Percentiles rank a stretch among this genome's conserved stretches.
Evolutionary conservation across 2,888 invertebrate species (phyloP).

Genomic region (Spialia ferax): DNA sequence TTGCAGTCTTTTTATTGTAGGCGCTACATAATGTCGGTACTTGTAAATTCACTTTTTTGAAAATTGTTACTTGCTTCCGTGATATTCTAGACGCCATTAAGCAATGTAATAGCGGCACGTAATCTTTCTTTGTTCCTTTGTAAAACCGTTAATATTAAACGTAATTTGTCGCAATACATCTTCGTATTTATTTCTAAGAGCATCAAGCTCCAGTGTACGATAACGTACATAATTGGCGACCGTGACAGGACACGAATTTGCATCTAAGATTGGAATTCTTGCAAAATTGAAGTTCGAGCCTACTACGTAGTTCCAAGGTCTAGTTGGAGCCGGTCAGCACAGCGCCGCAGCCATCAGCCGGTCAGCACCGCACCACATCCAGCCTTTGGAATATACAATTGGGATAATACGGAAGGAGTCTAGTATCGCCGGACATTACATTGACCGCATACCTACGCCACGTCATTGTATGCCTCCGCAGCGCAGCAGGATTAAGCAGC

Average conservation of each 20-base stretch:
- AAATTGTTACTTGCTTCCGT: too few species aligned
- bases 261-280: not conserved
- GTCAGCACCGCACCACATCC: not conserved
- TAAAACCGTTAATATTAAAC: too few species aligned
- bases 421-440: not conserved
- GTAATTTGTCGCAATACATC: too few species aligned
- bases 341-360: constrained; percentile 9
- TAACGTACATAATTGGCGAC: not conserved
- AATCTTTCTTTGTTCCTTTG: not conserved
- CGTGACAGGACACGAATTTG: not conserved
- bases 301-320: constrained; percentile 4
- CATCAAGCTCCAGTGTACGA: constrained; percentile 1
- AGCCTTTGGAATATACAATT: not conserved
- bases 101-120: not conserved
- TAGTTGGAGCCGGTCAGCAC: not conserved
- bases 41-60: too few species aligned
- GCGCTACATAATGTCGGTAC: too few species aligned
- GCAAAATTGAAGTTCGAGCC: not conserved
- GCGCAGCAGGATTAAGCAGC: not conserved
- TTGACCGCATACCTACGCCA: not conserved
- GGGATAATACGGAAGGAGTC: not conserved
- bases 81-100: too few species aligned
- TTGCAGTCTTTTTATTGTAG: too few species aligned
- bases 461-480: not conserved
- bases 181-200: not conserved